Base-by-base conservation (phyloP, 2,888 invertebrate genomes). In the Cephalotes varians region DNA sequence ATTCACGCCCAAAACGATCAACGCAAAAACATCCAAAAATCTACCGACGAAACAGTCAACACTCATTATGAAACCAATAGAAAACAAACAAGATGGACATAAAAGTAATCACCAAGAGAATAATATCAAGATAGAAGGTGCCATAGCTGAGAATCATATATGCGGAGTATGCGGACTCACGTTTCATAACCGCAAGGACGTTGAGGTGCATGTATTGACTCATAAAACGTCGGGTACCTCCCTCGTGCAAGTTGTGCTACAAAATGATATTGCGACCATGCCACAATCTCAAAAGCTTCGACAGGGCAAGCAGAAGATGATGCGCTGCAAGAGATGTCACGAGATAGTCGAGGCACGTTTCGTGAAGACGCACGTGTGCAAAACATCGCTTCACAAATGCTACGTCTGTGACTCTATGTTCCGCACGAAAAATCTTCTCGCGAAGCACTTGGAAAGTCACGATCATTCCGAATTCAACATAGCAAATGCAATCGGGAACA, bases 291-390 rank as follows among this genome's bases (percentile, higher is more conserved):
- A n/a, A n/a, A 82, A 81, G 9, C 7, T 40, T 7, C 40, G 9
- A 9, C 37, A 40, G 40, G 21, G 9, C 1, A 93, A 93, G 44
- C 91, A 91, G 2, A 93, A 93, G 69, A 91, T 93, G 85, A 94
- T 94, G 94, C 91, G 94, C 28, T 94, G 94, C 64, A 94, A 93
- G 76, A 87, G 93, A 47, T 94, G 94, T 28, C 94, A 94, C 28
- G 93, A 92, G 72, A 92, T 94, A 31, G 94, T 94, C 0, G 94
- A 94, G 15, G 93, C 94, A 0, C 89, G 90, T 81, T 87, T 91
- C 3, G 94, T 94, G 0, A 94, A 93, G 76, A 72, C 88, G 31
- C 94, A 94, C 73, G 90, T 92, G 4, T 94, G 94, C 44, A 89
- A 89, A 28, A 83, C 88, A 0, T 1, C 31, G 6, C 86, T 85